These are phyloP conservation scores for Bubo bubo DNA, from an alignment of 2,113 vertebrate genomes.

Conservation along the genomic window DNA sequence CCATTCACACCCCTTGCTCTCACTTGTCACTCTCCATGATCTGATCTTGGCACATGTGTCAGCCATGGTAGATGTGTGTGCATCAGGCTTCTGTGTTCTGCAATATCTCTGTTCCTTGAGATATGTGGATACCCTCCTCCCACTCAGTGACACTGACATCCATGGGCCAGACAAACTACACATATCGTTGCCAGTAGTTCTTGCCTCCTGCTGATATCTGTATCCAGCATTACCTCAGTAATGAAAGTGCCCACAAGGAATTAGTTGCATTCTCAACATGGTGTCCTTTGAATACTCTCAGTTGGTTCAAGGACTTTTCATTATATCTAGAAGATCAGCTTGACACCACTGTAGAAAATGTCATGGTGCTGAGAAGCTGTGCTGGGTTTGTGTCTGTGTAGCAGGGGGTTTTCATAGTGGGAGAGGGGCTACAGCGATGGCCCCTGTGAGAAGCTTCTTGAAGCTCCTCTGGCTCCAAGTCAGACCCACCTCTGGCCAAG, in stretches of 20 bases:
- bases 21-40: neutral
- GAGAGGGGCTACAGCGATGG: too few relatives aligned
- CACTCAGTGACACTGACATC: neutral
- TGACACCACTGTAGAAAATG: neutral
- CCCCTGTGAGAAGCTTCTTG: too few relatives aligned
- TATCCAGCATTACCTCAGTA: neutral
- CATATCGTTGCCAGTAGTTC: neutral
- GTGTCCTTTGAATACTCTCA: neutral
- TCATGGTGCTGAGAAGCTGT: neutral
- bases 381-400: too few relatives aligned
- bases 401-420: too few relatives aligned
- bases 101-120: neutral
- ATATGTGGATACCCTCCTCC: neutral
- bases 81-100: neutral
- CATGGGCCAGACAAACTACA: neutral
- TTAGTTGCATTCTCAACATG: neutral
- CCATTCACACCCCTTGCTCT: neutral
- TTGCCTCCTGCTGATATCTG: neutral
- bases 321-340: neutral
- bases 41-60: neutral
- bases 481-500: too few relatives aligned
- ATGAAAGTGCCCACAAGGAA: neutral
- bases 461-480: too few relatives aligned
- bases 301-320: neutral
- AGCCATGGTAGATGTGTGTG: neutral